Evolutionary conservation across 2,888 invertebrate genomes (phyloP), one percentile per base, ranked within the genome.

Genomic region (Dyspetes luteomarginatus): DNA sequence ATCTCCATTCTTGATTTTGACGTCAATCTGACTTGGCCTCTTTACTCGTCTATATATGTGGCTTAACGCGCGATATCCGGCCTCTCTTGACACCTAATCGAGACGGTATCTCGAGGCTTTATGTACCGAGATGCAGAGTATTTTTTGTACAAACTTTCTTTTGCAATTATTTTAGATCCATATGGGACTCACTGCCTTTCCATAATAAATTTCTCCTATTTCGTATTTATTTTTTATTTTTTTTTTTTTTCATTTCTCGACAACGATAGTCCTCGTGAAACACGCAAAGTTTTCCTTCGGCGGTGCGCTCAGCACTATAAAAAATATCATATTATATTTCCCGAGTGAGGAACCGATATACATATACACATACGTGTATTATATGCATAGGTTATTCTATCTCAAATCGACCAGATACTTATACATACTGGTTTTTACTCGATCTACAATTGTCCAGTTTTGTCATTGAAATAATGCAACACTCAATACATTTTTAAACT

Each of bases 281-380:
- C 52, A 68, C 60, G 72, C 58, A 78, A 78, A 78, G 60, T 78
- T 78, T 22, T 65, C 50, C 60, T 73, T 60, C 58, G 28, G 52
- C 48, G 17, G 48, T 19, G 22, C 60, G 60, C 50, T 30, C 52
- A 7, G 36, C 19, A 62, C 52, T 52, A 78, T 58, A 68, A 78
- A 73, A 78, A 72, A 68, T 64, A 22, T 41, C 43, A 36, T 56
- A 58, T 71, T 60, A 60, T 78, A 77, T 81, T 77, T 72, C 73
- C 56, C 48, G 19, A n/a, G 55, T 64, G 17, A 45, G 64, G 43
- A 74, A 69, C 26, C 12, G 43, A 36, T 28, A 30, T 52, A 43
- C 17, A 24, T 41, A 17, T 26, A 9, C 50, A 52, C 55, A 41
- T 28, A 55, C 65, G 19, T 22, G 36, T 50, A 62, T 43, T 45